phyloP scores from a whole-genome alignment of 2,797 vertebrate genomes.

The Forpus xanthops region DNA sequence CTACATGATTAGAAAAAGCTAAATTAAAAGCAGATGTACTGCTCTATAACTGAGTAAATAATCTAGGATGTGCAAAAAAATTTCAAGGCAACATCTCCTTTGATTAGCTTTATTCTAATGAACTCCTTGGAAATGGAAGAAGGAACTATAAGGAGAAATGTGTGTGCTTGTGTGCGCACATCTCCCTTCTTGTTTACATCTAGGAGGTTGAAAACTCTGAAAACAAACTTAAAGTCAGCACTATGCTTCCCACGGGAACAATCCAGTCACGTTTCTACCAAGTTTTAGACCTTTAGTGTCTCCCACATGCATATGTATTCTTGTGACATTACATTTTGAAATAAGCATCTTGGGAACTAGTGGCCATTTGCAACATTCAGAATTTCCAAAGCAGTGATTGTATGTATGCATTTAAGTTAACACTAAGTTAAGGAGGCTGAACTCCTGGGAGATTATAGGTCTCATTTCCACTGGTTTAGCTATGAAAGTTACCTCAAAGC shows the following conservation, averaged over 20 bases:
- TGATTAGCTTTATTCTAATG: not conserved
- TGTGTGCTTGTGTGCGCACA: not conserved
- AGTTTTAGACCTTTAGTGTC: not conserved
- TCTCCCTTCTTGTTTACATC: not conserved
- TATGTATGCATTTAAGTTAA: not conserved
- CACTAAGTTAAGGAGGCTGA: not conserved
- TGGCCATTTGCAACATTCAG: not conserved
- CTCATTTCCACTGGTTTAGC: not conserved
- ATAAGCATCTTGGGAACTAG: not conserved
- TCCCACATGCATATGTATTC: not conserved
- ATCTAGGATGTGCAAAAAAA: not conserved
- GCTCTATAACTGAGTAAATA: not conserved
- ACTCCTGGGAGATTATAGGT: not conserved
- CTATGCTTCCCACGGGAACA: not conserved
- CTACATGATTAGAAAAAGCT: not conserved
- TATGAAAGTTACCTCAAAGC: not conserved
- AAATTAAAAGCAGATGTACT: not conserved
- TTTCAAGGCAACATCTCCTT: not conserved
- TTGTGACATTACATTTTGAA: not conserved
- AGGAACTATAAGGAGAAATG: not conserved
- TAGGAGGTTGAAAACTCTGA: not conserved
- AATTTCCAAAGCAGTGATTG: not conserved
- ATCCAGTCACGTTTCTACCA: not conserved
- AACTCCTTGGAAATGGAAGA: not conserved
- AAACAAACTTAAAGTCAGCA: not conserved